phyloP scores from a whole-genome alignment of 1,140 invertebrate species.

The Pygmarrhopalites habei region DNA sequence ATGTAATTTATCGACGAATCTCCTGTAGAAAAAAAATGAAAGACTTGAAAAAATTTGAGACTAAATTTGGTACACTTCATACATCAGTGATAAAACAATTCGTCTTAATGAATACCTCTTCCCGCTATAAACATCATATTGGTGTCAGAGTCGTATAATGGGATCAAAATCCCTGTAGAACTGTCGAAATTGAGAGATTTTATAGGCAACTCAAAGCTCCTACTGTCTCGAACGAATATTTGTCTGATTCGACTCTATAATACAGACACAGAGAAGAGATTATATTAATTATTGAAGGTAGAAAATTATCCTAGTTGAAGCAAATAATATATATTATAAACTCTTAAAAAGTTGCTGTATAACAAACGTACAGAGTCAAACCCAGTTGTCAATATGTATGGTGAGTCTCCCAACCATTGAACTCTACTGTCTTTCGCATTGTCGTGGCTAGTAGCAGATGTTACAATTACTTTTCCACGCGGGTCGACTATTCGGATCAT shows the following conservation, averaged over 20 bases:
- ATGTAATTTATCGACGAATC: conserved; percentile 79
- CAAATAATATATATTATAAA: no score
- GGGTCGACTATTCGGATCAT: conserved; percentile 74
- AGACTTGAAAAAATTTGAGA: no score
- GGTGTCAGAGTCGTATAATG: conserved; percentile 81
- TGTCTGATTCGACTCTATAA: conserved; percentile 64
- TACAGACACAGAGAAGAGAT: no score
- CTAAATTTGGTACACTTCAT: no score
- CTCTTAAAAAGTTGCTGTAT: neutral
- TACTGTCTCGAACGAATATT: conserved; percentile 75
- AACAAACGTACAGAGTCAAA: conserved; percentile 48
- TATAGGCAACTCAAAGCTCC: conserved; percentile 68
- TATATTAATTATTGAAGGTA: no score
- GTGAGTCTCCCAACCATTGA: conserved; percentile 76
- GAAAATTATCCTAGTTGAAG: no score
- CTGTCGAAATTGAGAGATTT: conserved; percentile 74
- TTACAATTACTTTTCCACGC: conserved; percentile 50
- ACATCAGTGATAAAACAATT: no score
- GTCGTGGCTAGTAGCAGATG: conserved; percentile 64
- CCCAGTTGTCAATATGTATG: conserved; percentile 73
- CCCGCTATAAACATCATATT: conserved; percentile 88
- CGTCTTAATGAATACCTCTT: no score
- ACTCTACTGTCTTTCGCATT: conserved; percentile 84
- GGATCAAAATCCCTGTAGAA: conserved; percentile 84
- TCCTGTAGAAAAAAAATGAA: no score